These are phyloP conservation scores for Cyphomyrus plagiostoma DNA, from an alignment of 2,113 vertebrate species.

Conservation along the genomic window DNA sequence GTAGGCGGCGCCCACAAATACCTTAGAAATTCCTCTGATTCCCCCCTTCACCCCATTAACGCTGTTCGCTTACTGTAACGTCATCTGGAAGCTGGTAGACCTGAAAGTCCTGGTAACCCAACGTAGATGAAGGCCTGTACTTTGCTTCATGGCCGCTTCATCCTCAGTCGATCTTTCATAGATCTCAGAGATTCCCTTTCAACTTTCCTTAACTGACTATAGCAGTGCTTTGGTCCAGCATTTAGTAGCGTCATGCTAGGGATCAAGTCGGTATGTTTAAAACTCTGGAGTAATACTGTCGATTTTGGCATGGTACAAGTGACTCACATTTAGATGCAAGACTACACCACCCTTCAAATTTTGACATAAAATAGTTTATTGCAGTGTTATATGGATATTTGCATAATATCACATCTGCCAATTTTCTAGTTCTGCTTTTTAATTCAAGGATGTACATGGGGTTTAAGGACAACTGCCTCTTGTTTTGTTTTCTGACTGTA, in stretches of 20 bases:
- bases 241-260: background rate
- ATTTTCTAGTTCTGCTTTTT: background rate
- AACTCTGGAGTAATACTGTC: background rate
- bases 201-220: background rate
- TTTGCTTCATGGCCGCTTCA: background rate
- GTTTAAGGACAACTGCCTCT: conserved; percentile 12
- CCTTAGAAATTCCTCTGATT: background rate
- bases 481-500: conserved; percentile 58
- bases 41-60: background rate
- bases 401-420: background rate
- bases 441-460: conserved; percentile 42
- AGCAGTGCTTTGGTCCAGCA: background rate
- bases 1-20: background rate
- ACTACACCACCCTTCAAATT: background rate
- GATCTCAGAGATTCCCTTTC: background rate
- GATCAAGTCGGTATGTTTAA: background rate
- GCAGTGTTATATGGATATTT: background rate
- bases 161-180: background rate
- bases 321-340: background rate
- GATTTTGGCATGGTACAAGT: background rate
- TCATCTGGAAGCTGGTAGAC: background rate
- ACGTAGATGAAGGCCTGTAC: background rate
- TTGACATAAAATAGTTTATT: background rate
- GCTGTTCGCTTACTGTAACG: background rate
- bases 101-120: background rate